Conservation (phyloP, 2,797 vertebrate genomes). For the Merluccius polli region DNA sequence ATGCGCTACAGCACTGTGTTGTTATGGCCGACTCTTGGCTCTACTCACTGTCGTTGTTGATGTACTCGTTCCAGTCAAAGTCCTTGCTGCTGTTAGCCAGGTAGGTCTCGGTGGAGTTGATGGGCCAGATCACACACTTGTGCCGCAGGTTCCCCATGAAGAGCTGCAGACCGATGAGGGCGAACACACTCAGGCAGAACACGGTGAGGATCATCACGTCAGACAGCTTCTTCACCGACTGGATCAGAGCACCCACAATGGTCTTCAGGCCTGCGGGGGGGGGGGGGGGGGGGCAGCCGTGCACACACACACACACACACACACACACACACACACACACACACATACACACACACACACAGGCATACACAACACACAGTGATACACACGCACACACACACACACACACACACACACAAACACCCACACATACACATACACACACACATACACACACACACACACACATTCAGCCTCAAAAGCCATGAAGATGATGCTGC, state of each 20-base stretch:
- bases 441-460: neutral
- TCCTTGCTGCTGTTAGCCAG: conserved; percentile 82
- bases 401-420: conserved; percentile 18
- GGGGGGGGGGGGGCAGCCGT: conserved; percentile 23
- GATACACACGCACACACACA: neutral
- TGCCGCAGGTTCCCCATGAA: conserved; percentile 98
- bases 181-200: conserved; percentile 98
- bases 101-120: conserved; percentile 82
- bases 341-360: conserved; percentile 24
- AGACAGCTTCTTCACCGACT: conserved; percentile 99
- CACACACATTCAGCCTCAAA: neutral
- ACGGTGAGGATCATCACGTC: conserved; percentile 99
- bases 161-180: conserved; percentile 96
- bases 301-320: conserved; percentile 27
- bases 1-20: no score
- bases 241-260: conserved; percentile 98
- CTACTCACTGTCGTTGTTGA: conserved; percentile 91
- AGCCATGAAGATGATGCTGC: neutral
- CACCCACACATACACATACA: conserved; percentile 36
- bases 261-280: conserved; percentile 88
- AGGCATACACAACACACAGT: neutral
- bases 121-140: conserved; percentile 96
- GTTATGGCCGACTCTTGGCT: neutral
- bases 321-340: conserved; percentile 42
- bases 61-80: conserved; percentile 93